These are phyloP conservation scores for Hipparchia sbordonii DNA, from an alignment of 2,888 invertebrate genomes.

Conservation along the genomic window DNA sequence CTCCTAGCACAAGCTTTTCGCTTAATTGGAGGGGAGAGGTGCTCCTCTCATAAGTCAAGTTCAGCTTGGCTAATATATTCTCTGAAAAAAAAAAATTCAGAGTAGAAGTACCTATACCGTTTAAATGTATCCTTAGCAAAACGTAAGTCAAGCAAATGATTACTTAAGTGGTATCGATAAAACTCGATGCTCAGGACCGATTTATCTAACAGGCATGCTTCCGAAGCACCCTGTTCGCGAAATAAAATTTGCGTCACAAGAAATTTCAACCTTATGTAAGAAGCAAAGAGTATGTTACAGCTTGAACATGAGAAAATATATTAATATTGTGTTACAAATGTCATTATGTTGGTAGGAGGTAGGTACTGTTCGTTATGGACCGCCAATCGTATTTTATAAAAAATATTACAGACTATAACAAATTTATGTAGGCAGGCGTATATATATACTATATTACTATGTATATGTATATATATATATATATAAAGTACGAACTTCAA, in stretches of 20 bases:
- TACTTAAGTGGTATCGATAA: slow-evolving; percentile 22
- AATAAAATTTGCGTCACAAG: slow-evolving; percentile 69
- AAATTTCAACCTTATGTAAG: slow-evolving; percentile 48
- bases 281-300: neutral
- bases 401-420: slow-evolving; percentile 40
- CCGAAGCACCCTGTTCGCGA: slow-evolving; percentile 34
- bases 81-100: neutral
- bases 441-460: no score
- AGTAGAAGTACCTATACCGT: neutral
- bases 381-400: neutral
- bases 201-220: slow-evolving; percentile 35
- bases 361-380: slow-evolving; percentile 2
- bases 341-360: neutral
- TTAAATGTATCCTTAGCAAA: neutral
- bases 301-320: neutral
- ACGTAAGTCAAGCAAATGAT: slow-evolving; percentile 24
- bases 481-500: no score
- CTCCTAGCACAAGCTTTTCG: no score
- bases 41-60: no score
- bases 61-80: no score
- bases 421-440: no score
- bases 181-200: slow-evolving; percentile 18
- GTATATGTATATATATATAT: no score
- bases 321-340: slow-evolving; percentile 1
- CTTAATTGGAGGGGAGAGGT: no score